Base-by-base conservation (phyloP, 2,113 vertebrate species). In the Mixornis gularis region DNA sequence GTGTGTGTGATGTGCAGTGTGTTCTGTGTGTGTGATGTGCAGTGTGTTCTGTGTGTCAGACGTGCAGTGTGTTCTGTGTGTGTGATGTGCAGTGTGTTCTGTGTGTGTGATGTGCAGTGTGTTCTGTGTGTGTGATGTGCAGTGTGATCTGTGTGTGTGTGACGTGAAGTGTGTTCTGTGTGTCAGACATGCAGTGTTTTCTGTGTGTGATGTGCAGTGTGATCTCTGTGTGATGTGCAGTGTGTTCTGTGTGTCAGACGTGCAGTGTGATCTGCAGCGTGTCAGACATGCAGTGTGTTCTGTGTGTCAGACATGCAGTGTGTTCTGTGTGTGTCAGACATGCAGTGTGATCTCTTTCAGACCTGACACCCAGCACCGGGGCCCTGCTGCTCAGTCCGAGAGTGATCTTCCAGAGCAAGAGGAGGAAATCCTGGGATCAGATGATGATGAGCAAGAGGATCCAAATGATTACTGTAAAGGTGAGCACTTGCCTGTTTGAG, bases 381-480 rank as follows among this genome's bases (percentile, higher is more conserved):
- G 98, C 46, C 97, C 98, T 48, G 96, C 98, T 83, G 97, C 98
- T 76, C 98, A 98, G 38, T 94, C 98, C 1, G 98, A 99, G 92
- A 98, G 97, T 69, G 98, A 99, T 5, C 95, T 98, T 27, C 99
- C 98, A 10, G 99, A 99, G 85, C 98, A 99, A 87, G 98, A 99
- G 70, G 99, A 99, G 69, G 99, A 99, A 97, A 99, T 99, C 94
- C 96, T 99, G 95, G 99, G 99, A 34, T 99, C 99, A 29, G 99
- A 99, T 76, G 99, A 99, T 5, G 99, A 99, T 27, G 99, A 99
- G 76, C 99, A 99, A 81, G 99, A 99, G 85, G 99, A 99, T 91
- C 99, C 99, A 52, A 99, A 99, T 52, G 99, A 99, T 96, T 99
- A 99, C 93, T 99, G 99, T 95, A 99, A 98, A 97, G 99, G 99